These are phyloP conservation scores for Tribolium castaneum DNA, from an alignment of 1,140 invertebrate species.

Conservation along the genomic window DNA sequence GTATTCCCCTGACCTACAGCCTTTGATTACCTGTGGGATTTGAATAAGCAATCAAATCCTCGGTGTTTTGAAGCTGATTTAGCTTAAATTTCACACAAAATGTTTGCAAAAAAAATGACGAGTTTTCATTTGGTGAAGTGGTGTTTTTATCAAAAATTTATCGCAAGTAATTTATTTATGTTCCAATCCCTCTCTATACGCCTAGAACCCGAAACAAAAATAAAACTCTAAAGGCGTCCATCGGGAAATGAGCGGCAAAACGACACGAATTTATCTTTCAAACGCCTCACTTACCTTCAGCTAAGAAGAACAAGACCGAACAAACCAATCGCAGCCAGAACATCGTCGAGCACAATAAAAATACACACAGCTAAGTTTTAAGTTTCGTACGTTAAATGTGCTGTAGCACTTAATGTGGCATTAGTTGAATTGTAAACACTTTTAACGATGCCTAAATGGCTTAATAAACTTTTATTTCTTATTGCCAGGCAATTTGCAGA, in stretches of 20 bases:
- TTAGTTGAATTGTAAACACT: slow-evolving; percentile 50
- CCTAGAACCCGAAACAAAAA: slow-evolving; percentile 10
- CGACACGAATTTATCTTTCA: slow-evolving; percentile 31
- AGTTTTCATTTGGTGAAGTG: neutral
- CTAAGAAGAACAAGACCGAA: slow-evolving; percentile 14
- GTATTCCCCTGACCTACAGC: neutral
- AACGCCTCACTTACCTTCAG: slow-evolving; percentile 33
- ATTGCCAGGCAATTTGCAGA: slow-evolving; percentile 34
- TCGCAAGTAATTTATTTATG: slow-evolving; percentile 29
- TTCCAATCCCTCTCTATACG: slow-evolving; percentile 1
- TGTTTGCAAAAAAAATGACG: neutral
- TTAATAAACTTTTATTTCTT: slow-evolving; percentile 50
- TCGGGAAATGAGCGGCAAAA: slow-evolving; percentile 28
- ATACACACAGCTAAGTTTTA: slow-evolving; percentile 27
- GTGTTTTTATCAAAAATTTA: slow-evolving; percentile 19
- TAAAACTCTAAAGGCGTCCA: slow-evolving; percentile 30
- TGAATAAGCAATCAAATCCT: neutral
- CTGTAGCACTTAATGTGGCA: slow-evolving; percentile 45
- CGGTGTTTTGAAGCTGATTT: neutral
- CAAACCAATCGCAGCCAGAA: slow-evolving; percentile 2
- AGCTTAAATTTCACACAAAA: neutral
- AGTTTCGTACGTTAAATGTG: slow-evolving; percentile 42
- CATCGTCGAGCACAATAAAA: slow-evolving; percentile 8
- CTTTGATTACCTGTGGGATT: neutral
- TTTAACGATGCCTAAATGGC: slow-evolving; percentile 47